Evolutionary conservation across 2,797 vertebrate species (phyloP).

Genomic region (Hapalemur alaotrensis): DNA sequence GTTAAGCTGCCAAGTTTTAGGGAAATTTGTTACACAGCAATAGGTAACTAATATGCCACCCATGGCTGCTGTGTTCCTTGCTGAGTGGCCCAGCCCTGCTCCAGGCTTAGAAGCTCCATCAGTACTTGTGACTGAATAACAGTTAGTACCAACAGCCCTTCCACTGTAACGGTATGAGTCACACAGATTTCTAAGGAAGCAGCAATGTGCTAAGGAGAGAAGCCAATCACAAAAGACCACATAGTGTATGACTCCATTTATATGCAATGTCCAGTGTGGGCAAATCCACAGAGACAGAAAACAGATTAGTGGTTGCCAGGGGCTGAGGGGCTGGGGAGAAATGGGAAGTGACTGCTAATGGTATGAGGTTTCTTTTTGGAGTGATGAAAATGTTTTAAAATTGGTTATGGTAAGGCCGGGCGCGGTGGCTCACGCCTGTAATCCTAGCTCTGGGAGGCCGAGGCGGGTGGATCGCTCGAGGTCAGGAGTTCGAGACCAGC

Average conservation of each 20-base stretch:
- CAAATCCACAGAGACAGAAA: background rate
- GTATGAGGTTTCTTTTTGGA: background rate
- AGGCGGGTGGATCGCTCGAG: too few species aligned
- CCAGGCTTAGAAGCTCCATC: background rate
- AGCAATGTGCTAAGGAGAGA: background rate
- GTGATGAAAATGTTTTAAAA: background rate
- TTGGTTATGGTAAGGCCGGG: too few species aligned
- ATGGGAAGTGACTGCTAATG: background rate
- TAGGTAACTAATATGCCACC: too few species aligned
- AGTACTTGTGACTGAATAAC: background rate
- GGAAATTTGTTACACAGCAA: background rate
- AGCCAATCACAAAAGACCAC: background rate
- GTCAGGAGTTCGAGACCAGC: too few species aligned
- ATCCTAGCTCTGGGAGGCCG: too few species aligned
- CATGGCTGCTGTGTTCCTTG: background rate
- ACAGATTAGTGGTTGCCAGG: background rate
- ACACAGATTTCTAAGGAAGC: background rate
- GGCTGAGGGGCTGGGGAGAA: background rate
- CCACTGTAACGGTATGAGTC: background rate
- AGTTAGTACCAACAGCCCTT: background rate
- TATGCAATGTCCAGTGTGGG: background rate
- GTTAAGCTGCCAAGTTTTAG: background rate
- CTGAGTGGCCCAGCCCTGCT: background rate
- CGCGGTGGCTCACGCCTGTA: too few species aligned
- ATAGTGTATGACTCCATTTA: background rate